These are phyloP conservation scores for Oscheius sp. DNA, from an alignment of 2,888 invertebrate genomes.

Conservation along the genomic window DNA sequence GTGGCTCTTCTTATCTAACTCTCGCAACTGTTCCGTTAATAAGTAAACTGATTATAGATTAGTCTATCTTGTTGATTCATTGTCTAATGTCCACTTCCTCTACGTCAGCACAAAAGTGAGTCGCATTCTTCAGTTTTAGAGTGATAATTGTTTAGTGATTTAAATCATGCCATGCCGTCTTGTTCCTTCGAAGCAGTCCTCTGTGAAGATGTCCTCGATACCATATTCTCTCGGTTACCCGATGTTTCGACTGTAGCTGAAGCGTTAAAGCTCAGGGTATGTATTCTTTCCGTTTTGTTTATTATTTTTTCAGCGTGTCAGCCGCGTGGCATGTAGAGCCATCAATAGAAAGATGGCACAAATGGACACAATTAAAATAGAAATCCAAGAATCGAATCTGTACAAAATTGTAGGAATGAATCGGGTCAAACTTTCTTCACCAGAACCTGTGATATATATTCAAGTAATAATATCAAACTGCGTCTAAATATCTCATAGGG, in stretches of 20 bases:
- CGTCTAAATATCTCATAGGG: slow-evolving; percentile 1
- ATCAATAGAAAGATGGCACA: slow-evolving; percentile 38
- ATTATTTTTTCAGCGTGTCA: slow-evolving; percentile 18
- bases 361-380: slow-evolving; percentile 40
- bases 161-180: slow-evolving; percentile 15
- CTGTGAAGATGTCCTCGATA: slow-evolving; percentile 26
- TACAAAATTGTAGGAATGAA: slow-evolving; percentile 32
- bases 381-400: slow-evolving; percentile 30
- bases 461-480: slow-evolving; percentile 11
- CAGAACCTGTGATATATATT: slow-evolving; percentile 29
- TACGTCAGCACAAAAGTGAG: slow-evolving; percentile 8
- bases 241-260: slow-evolving; percentile 34
- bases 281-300: background rate
- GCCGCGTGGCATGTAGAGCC: slow-evolving; percentile 33
- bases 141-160: slow-evolving; percentile 10
- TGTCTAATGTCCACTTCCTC: slow-evolving; percentile 16
- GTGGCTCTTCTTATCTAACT: slow-evolving; percentile 3
- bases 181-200: slow-evolving; percentile 23
- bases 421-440: slow-evolving; percentile 17
- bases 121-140: background rate
- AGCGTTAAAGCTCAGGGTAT: slow-evolving; percentile 43
- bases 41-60: slow-evolving; percentile 13
- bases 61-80: background rate
- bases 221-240: slow-evolving; percentile 44
- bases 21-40: slow-evolving; percentile 16